Conservation (phyloP, 2,113 vertebrate species). For the western clawed frog (Xenopus tropicalis) region DNA sequence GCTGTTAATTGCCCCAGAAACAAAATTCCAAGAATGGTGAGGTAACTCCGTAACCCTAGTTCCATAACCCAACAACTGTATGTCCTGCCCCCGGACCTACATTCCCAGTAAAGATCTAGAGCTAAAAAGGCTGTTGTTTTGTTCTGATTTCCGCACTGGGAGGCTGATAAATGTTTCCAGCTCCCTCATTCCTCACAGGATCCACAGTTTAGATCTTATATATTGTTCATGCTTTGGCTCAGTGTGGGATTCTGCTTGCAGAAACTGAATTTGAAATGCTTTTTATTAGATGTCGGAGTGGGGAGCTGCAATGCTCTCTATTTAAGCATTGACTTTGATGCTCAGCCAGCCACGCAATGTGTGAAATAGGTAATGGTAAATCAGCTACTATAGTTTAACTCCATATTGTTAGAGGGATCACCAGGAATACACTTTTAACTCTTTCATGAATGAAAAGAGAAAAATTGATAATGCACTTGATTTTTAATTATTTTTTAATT, state of each 20-base stretch:
- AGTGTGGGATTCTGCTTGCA: background rate
- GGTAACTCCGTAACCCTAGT: too few relatives aligned
- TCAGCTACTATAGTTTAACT: slow-evolving; percentile 13
- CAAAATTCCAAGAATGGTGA: too few relatives aligned
- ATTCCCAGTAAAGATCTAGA: too few relatives aligned
- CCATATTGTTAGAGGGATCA: background rate
- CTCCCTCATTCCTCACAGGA: background rate
- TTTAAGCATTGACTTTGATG: slow-evolving; percentile 15
- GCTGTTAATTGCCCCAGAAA: too few relatives aligned
- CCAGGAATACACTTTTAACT: background rate
- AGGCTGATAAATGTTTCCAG: slow-evolving; percentile 4
- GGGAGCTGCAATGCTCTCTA: slow-evolving; percentile 5
- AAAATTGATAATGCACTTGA: too few relatives aligned
- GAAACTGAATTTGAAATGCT: slow-evolving; percentile 9
- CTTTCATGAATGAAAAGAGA: background rate
- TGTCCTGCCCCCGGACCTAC: too few relatives aligned
- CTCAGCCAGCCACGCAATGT: slow-evolving; percentile 8
- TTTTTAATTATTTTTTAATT: too few relatives aligned
- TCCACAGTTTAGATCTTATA: background rate
- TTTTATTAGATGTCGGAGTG: slow-evolving; percentile 29
- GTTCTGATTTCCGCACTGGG: slow-evolving; percentile 7
- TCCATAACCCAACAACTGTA: too few relatives aligned
- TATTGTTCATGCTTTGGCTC: slow-evolving; percentile 17
- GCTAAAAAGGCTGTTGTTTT: slow-evolving; percentile 9
- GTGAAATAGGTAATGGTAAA: slow-evolving; percentile 8